Evolutionary conservation across 2,113 vertebrate species (phyloP), one percentile per base, ranked within the genome.

Genomic region (Noturus placidus): DNA sequence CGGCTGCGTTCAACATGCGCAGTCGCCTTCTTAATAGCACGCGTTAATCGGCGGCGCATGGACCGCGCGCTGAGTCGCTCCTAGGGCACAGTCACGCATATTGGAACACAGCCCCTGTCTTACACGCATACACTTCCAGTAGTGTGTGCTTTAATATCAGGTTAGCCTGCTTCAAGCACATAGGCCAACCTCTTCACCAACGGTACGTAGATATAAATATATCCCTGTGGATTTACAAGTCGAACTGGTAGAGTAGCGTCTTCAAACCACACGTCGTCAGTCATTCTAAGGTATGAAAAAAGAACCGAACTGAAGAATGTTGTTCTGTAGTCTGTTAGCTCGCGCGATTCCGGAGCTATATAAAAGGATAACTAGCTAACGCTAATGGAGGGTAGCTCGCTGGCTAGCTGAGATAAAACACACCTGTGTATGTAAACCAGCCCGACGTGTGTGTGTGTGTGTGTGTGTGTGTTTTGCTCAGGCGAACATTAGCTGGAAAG

Each of bases 111-210:
- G 86, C 83, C 82, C 54, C 74, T 57, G 52, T 82, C 83, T 89
- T 82, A 85, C 86, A 83, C 88, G 82, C 86, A 87, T 87, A 82
- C 89, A 89, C 88, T 56, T 87, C 86, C 85, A 87, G 77, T 80
- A 79, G 82, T 85, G 76, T 87, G 86, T 86, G 82, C 42, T 89
- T 84, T 38, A 84, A 83, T 85, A 52, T 89, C 50, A 85, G 84
- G 67, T 72, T 84, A 89, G 85, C 86, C 83, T 87, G 54, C 70
- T 61, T 77, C 19, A 85, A 85, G 33, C 86, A 63, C 72, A 85
- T 76, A 87, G 86, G 89, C 89, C 89, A 54, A 82, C 70, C 84
- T 76, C 83, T 82, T 56, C 82, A 85, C 82, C 76, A 87, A 77
- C 88, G 88, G 88, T 89, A 87, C 57, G 84, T 22, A 54, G 15